Conservation (phyloP, 2,888 invertebrate species). For the Drosophila falleni region DNA sequence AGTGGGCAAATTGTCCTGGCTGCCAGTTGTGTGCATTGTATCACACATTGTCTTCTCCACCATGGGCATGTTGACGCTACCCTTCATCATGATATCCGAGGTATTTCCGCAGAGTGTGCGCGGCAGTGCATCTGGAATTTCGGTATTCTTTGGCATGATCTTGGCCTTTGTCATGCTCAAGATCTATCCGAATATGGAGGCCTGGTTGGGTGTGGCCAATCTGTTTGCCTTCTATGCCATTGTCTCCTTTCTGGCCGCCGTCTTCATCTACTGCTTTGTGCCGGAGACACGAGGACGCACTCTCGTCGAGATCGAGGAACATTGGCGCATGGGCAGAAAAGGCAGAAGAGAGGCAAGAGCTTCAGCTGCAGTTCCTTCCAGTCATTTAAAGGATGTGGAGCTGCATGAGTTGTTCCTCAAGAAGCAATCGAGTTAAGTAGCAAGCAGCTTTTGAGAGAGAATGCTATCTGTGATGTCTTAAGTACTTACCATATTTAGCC, state of each 20-base stretch:
- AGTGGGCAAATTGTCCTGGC: constrained; percentile 67
- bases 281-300: constrained; percentile 91
- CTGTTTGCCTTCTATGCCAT: constrained; percentile 89
- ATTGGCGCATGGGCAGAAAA: constrained; percentile 77
- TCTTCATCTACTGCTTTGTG: constrained; percentile 88
- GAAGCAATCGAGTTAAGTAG: constrained; percentile 60
- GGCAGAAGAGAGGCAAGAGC: constrained; percentile 31
- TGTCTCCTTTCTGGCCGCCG: constrained; percentile 88
- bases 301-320: constrained; percentile 89
- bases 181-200: constrained; percentile 88
- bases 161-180: constrained; percentile 90
- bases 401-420: constrained; percentile 76
- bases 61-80: constrained; percentile 87
- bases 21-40: constrained; percentile 82
- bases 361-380: constrained; percentile 4
- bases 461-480: constrained; percentile 75
- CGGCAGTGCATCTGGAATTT: constrained; percentile 89
- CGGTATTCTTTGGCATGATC: constrained; percentile 88
- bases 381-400: constrained; percentile 65
- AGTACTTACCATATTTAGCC: constrained; percentile 64
- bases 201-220: constrained; percentile 87
- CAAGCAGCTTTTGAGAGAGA: constrained; percentile 12
- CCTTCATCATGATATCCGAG: constrained; percentile 92
- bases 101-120: constrained; percentile 88
- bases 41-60: constrained; percentile 86